phyloP scores from a whole-genome alignment of 2,797 vertebrate species.

The Muscicapa comitata region DNA sequence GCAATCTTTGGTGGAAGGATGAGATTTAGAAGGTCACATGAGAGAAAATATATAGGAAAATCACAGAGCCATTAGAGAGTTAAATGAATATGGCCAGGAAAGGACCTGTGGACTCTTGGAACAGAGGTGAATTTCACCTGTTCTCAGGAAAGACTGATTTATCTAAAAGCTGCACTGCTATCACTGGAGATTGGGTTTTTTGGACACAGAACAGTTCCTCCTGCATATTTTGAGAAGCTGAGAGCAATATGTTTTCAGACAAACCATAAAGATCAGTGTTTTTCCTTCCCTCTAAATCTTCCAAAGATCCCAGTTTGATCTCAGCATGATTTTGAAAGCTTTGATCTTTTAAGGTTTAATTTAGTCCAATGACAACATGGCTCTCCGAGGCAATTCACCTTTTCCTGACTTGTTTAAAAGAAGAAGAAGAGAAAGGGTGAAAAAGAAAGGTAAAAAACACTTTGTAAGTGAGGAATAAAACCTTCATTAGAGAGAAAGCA shows the following conservation, averaged over 20 bases:
- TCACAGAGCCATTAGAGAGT: neutral
- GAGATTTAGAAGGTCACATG: neutral
- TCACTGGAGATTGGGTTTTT: neutral
- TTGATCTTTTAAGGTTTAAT: slow-evolving; percentile 62
- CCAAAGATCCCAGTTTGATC: slow-evolving; percentile 48
- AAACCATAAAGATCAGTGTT: slow-evolving; percentile 9
- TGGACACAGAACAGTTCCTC: neutral
- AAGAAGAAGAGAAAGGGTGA: neutral
- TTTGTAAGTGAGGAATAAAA: slow-evolving; percentile 52
- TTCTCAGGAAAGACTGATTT: neutral
- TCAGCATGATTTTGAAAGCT: slow-evolving; percentile 62
- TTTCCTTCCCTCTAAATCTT: slow-evolving; percentile 8
- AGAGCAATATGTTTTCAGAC: slow-evolving; percentile 18
- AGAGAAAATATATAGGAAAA: neutral
- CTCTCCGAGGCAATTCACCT: slow-evolving; percentile 55
- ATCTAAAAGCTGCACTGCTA: neutral
- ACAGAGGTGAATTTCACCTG: neutral
- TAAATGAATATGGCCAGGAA: neutral
- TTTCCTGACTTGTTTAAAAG: slow-evolving; percentile 43
- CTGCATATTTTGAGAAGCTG: neutral
- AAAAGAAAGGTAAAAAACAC: slow-evolving; percentile 8
- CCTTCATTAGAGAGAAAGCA: slow-evolving; percentile 54
- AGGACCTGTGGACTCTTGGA: neutral
- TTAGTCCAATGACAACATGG: slow-evolving; percentile 35
- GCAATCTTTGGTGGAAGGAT: neutral